A percentile compares a stretch with the other conserved stretches of the same genome.
phyloP scores from a whole-genome alignment of 2,797 vertebrate species.

The Urosaurus nigricauda region DNA sequence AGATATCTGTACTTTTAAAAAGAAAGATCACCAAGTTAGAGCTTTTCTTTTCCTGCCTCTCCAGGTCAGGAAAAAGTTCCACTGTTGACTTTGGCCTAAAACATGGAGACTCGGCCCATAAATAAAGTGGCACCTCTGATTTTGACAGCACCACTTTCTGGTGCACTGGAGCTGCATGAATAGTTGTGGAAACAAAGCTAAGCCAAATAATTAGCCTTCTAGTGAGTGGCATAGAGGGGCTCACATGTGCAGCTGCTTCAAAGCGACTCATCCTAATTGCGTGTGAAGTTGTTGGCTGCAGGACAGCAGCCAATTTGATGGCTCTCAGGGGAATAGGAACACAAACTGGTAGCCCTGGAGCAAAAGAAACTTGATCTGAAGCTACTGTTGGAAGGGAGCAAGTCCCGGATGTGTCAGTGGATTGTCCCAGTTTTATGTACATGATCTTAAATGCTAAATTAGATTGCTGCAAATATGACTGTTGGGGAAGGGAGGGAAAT shows the following conservation, averaged over 20 bases:
- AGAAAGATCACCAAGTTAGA: not conserved
- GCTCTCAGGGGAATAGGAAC: constrained; percentile 20
- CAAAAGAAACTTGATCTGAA: constrained; percentile 45
- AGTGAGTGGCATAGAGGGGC: constrained; percentile 8
- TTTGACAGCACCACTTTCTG: constrained; percentile 4
- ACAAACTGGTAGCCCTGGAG: constrained; percentile 32
- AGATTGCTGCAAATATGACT: not conserved
- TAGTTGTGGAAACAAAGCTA: constrained; percentile 20
- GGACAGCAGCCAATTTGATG: constrained; percentile 37
- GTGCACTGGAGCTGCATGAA: not conserved
- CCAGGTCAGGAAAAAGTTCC: not conserved
- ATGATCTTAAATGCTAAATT: constrained; percentile 21
- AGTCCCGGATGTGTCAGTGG: constrained; percentile 22
- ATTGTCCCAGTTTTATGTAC: constrained; percentile 13
- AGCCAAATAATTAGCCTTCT: constrained; percentile 25
- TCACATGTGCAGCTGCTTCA: constrained; percentile 32
- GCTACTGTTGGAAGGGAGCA: constrained; percentile 18
- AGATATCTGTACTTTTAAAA: not conserved
- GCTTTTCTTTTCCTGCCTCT: not conserved
- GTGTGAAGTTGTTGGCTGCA: constrained; percentile 27
- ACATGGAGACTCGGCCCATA: constrained; percentile 8
- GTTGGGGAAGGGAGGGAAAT: not conserved
- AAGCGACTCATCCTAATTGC: constrained; percentile 37
- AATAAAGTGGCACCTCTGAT: constrained; percentile 11
- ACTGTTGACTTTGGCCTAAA: not conserved